These are phyloP conservation scores for Tinea trinotella DNA, from an alignment of 2,888 invertebrate species.

Conservation along the genomic window DNA sequence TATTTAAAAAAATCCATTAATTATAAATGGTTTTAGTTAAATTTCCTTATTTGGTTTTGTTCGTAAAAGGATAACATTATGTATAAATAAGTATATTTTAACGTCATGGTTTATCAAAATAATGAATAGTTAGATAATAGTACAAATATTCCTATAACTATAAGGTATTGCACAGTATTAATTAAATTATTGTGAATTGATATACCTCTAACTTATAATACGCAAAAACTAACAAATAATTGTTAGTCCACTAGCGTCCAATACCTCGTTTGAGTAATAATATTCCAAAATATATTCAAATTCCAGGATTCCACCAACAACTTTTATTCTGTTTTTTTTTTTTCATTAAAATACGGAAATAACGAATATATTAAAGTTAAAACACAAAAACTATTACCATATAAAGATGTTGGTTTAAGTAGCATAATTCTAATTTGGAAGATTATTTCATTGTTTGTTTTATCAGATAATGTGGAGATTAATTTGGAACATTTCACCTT, in stretches of 20 bases:
- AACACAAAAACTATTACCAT: not conserved
- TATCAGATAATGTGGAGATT: constrained; percentile 12
- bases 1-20: no score
- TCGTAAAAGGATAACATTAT: not conserved
- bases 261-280: no score
- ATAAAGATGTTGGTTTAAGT: not conserved
- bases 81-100: not conserved
- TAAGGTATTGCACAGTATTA: no score
- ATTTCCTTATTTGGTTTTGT: no score
- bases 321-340: no score
- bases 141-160: no score
- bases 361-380: not conserved
- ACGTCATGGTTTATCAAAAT: not conserved
- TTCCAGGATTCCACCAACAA: no score
- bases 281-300: no score
- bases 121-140: not conserved
- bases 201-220: no score
- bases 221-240: no score
- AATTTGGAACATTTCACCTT: not conserved
- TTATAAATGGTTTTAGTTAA: not conserved
- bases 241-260: no score
- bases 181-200: no score
- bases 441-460: constrained; percentile 16
- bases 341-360: not conserved
- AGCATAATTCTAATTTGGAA: not conserved